Base-by-base conservation (phyloP, 30 jellyfish, hydroid and myxozoan species). In the Sanderia malayensis region DNA sequence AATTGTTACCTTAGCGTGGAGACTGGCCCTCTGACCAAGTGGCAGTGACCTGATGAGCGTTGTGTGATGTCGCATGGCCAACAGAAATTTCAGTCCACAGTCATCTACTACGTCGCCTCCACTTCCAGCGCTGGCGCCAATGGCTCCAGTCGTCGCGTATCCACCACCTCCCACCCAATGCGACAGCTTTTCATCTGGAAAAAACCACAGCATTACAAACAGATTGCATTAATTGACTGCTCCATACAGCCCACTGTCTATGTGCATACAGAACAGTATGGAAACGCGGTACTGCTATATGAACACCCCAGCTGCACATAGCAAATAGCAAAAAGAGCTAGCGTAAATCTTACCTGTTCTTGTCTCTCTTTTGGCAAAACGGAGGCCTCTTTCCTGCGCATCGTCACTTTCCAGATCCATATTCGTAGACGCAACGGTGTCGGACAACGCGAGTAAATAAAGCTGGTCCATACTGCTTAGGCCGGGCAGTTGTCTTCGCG, bases 131-230 rank as follows among this genome's bases (percentile, higher is more conserved):
- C 92, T 81, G 0, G 95, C 99, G 32, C 97, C 97, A 23, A 85
- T 89, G 0, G 97, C 88, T 15, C 97, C 97, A 21, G 96, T 93
- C 47, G 99, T 85, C 6, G 99, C 99, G 60, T 93, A 93, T 32
- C 99, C 99, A 41, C 99, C 99, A 31, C 99, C 99, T 2, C 99
- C 99, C 34, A 73, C 95, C 90, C 96, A 78, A 24, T 86, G 88
- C 24, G 95, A 79, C 53, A 89, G 57, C 76, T 32, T 75, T 57
- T 74, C 86, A 47, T 74, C 97, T 89, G 61, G 15, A 61, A 58
- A 59, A 25, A 28, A 24, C n/a, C n/a, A n/a, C n/a, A n/a, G n/a
- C n/a, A n/a, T n/a, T n/a, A n/a, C n/a, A n/a, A n/a, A n/a, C n/a
- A n/a, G n/a, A n/a, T n/a, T n/a, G n/a, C n/a, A n/a, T n/a, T n/a